phyloP scores from a whole-genome alignment of 2,113 vertebrate species.

The Zingel zingel region DNA sequence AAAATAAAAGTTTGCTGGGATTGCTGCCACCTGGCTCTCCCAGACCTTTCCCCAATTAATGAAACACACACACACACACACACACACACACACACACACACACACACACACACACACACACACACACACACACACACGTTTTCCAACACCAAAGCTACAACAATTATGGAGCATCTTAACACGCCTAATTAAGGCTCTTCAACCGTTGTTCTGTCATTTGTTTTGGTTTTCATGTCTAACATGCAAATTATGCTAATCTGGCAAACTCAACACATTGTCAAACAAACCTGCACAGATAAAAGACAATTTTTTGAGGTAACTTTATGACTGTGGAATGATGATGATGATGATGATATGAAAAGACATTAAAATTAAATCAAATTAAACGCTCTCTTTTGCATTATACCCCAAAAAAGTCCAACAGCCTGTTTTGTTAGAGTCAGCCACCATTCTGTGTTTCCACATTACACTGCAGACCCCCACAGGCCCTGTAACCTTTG shows the following conservation, averaged over 20 bases:
- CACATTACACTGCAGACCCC: background rate
- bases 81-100: background rate
- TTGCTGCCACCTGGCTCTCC: too few relatives aligned
- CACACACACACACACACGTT: slow-evolving; percentile 21
- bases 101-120: background rate
- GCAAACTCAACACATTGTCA: slow-evolving; percentile 68
- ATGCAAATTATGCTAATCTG: slow-evolving; percentile 72
- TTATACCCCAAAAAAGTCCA: background rate
- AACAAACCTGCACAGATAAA: slow-evolving; percentile 55
- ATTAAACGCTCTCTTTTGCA: background rate
- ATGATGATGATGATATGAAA: background rate
- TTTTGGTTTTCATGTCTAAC: slow-evolving; percentile 64
- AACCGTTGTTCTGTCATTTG: slow-evolving; percentile 56
- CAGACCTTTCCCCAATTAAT: too few relatives aligned
- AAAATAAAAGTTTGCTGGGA: too few relatives aligned
- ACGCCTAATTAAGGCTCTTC: slow-evolving; percentile 69
- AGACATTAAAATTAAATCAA: background rate
- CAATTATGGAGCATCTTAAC: slow-evolving; percentile 67
- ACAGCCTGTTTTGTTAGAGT: background rate
- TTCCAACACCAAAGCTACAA: slow-evolving; percentile 34
- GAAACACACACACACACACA: background rate
- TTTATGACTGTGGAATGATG: background rate
- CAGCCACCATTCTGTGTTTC: background rate
- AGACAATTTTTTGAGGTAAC: slow-evolving; percentile 22
- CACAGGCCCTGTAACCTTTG: slow-evolving; percentile 5